Conservation (phyloP, 2,113 vertebrate genomes). For the Chascanopsetta lugubris region DNA sequence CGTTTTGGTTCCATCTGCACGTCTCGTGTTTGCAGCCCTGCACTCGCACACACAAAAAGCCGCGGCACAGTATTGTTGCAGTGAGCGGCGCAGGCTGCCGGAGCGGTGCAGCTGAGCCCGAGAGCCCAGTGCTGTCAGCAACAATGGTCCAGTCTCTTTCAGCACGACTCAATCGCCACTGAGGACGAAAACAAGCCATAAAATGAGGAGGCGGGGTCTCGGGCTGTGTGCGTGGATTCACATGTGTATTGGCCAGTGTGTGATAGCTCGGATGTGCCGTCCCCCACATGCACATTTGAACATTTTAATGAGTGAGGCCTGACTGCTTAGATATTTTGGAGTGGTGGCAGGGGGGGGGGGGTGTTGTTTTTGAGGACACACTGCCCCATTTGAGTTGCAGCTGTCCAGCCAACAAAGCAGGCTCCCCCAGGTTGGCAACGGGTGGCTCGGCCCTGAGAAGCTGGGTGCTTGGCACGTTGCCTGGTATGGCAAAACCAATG, state of each 20-base stretch:
- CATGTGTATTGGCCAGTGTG: constrained; percentile 11
- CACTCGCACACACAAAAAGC: constrained; percentile 41
- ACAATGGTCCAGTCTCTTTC: constrained; percentile 72
- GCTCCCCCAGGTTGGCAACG: constrained; percentile 64
- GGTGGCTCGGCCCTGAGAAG: constrained; percentile 70
- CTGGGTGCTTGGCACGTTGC: constrained; percentile 69
- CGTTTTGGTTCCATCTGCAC: constrained; percentile 29
- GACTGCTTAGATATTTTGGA: constrained; percentile 49
- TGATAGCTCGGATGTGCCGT: constrained; percentile 16
- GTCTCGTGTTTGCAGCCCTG: constrained; percentile 17
- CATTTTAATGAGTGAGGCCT: constrained; percentile 37
- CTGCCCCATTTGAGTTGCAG: constrained; percentile 60
- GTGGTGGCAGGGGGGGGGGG: constrained; percentile 35
- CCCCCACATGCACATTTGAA: constrained; percentile 29
- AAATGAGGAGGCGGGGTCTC: constrained; percentile 62
- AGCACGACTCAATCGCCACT: constrained; percentile 50
- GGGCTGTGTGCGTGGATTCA: constrained; percentile 5
- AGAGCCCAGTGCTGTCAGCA: constrained; percentile 54
- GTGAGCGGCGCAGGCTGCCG: constrained; percentile 36
- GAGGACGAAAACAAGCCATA: constrained; percentile 71
- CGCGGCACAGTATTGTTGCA: constrained; percentile 39
- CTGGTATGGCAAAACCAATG: constrained; percentile 62
- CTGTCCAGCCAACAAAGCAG: constrained; percentile 60
- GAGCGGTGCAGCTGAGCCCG: constrained; percentile 48
- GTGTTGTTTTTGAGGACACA: constrained; percentile 56